A percentile compares a stretch with the other conserved stretches of the same genome.
Conservation (phyloP, 1,140 invertebrate species). For the Trinorchestia longiramus region DNA sequence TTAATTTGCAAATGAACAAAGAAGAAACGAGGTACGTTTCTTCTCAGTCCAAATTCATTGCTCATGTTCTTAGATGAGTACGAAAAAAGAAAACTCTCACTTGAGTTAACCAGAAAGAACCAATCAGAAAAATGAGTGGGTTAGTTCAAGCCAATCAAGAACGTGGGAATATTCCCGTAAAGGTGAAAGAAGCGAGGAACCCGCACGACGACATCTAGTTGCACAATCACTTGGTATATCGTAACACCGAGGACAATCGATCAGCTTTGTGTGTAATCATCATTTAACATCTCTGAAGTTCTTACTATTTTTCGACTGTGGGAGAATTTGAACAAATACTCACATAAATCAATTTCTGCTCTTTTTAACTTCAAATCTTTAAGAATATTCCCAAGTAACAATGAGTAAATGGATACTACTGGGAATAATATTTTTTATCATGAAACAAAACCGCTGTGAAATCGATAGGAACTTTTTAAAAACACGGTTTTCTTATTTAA, state of each 20-base stretch:
- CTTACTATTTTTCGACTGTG: neutral
- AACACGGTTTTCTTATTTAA: neutral
- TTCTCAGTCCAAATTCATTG: neutral
- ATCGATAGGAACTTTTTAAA: neutral
- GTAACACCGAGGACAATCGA: neutral
- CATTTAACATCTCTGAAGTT: neutral
- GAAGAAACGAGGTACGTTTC: neutral
- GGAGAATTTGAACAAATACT: neutral
- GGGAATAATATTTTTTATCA: neutral
- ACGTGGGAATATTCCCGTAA: neutral
- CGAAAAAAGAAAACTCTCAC: neutral
- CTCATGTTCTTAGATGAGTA: neutral
- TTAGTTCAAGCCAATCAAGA: neutral
- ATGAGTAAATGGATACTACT: neutral
- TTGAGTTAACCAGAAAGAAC: neutral
- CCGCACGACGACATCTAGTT: neutral
- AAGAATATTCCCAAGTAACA: neutral
- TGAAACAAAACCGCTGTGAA: neutral
- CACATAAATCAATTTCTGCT: neutral
- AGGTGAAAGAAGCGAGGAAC: neutral
- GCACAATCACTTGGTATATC: neutral
- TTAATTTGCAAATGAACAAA: neutral
- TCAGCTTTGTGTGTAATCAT: conserved; percentile 1
- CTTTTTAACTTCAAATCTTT: neutral
- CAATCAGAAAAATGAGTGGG: neutral